Base-by-base conservation (phyloP, 2,888 invertebrate genomes). In the Erannis defoliaria region DNA sequence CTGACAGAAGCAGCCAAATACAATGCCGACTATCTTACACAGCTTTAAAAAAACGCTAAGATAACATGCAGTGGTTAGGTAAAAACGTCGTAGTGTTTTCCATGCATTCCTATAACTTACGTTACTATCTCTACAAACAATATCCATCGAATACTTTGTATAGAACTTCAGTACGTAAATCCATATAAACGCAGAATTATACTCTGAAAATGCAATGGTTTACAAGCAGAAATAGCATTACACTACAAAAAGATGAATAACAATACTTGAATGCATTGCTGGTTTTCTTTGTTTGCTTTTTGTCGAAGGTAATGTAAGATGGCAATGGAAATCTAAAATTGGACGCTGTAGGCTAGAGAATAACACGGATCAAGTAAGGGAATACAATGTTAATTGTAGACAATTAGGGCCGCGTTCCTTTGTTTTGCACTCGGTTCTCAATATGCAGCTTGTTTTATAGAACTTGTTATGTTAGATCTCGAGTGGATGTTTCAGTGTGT, bases 351-450 rank as follows among this genome's bases (percentile, higher is more conserved):
- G n/a, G n/a, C n/a, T n/a, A n/a, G n/a, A n/a, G n/a, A n/a, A 26
- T 1, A 26, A 26, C 8, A 6, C 1, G 26, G 5, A 8, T 26
- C 4, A 8, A 26, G 26, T 26, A n/a, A 50, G 14, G 5, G 12
- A 48, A 21, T 29, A n/a, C 29, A 29, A 51, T 2, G 18, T 19
- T 43, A 49, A 42, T 23, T 55, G 21, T 29, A 10, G 51, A 33
- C 37, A 19, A 57, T 67, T 65, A 63, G 66, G 45, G 68, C 59
- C 64, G 59, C 57, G 66, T 57, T 63, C 26, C 35, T 66, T 66
- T 66, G 63, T 68, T 68, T 68, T 68, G 67, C 70, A 68, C 68
- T 55, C 66, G 33, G 56, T 31, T 18, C 53, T 62, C 60, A 66
- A 65, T 62, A 63, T 37, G 55, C 40, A 23, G 49, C 42, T 67